Base-by-base conservation (phyloP, 2,113 vertebrate genomes). In the Cromileptes altivelis region DNA sequence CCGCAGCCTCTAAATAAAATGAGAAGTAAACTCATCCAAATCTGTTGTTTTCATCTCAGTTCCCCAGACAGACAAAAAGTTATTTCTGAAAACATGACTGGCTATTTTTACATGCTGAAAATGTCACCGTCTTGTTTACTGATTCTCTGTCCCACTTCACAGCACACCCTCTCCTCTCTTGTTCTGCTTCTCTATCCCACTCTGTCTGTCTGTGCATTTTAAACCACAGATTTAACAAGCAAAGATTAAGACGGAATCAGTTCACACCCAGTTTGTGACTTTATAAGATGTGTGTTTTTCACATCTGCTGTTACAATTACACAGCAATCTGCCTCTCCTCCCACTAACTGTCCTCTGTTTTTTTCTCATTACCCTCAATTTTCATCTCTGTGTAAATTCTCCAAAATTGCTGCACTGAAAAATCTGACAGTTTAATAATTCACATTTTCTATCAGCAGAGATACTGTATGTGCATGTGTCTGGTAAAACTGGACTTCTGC, bases 21-120 rank as follows among this genome's bases (percentile, higher is more conserved):
- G 47, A 78, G 63, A 70, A 71, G 79, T 60, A 49, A 72, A 75
- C 70, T 17, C 6, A 27, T 60, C 27, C 40, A 83, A 23, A 83
- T 78, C 25, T 75, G 37, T 17, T 6, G 4, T 85, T 85, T 82
- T 82, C 60, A 58, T 82, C 80, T 58, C 70, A 70, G 27, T 45
- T 81, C 75, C 73, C 33, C 63, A 71, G 86, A 71, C 62, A 52
- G 78, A 80, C 82, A 57, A n/a, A 37, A 70, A 79, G 77, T 82
- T 89, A 84, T 92, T 91, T 91, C 86, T 75, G 81, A 85, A 78
- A 90, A 84, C 78, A 78, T 19, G 73, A 74, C 78, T 4, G 15
- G 53, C 75, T 88, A 90, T 91, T 91, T 89, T 74, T 84, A 79
- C 72, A 64, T 25, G 30, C 82, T 75, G 67, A 74, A 62, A 89